These are phyloP conservation scores for Rhaphigaster nebulosa DNA, from an alignment of 2,888 invertebrate genomes.

Conservation along the genomic window DNA sequence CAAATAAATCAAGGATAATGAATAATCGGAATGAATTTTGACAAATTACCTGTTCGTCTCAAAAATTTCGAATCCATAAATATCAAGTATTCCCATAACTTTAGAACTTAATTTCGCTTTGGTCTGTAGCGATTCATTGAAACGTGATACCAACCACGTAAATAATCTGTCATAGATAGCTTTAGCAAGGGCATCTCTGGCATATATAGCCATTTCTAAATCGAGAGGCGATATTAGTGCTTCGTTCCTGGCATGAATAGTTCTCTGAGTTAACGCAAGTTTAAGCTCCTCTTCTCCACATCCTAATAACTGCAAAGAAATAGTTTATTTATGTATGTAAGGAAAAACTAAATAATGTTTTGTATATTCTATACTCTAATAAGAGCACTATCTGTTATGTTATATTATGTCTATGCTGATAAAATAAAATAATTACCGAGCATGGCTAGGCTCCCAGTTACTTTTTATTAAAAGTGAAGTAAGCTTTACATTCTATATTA, in stretches of 20 bases:
- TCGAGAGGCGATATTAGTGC: constrained; percentile 86
- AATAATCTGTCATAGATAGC: constrained; percentile 92
- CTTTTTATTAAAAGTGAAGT: no score
- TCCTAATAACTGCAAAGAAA: constrained; percentile 77
- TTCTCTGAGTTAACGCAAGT: constrained; percentile 84
- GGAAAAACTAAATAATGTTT: no score
- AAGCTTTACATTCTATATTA: no score
- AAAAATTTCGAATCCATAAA: constrained; percentile 96
- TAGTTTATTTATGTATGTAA: not conserved
- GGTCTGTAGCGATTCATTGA: constrained; percentile 82
- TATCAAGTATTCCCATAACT: constrained; percentile 92
- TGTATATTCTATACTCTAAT: no score
- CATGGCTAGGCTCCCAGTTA: no score
- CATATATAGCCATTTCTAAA: constrained; percentile 85
- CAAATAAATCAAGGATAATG: no score
- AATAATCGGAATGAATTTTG: not conserved
- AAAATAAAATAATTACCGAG: no score
- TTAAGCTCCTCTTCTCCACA: constrained; percentile 77
- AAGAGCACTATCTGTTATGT: no score
- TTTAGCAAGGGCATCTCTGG: constrained; percentile 90
- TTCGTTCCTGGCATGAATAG: constrained; percentile 88
- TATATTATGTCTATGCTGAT: no score
- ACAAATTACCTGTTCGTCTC: constrained; percentile 81
- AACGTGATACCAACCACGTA: constrained; percentile 87
- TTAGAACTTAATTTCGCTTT: constrained; percentile 74